Percentiles rank a stretch among this genome's conserved stretches.
Conservation (phyloP, 2,113 vertebrate genomes). For the Lathamus discolor region DNA sequence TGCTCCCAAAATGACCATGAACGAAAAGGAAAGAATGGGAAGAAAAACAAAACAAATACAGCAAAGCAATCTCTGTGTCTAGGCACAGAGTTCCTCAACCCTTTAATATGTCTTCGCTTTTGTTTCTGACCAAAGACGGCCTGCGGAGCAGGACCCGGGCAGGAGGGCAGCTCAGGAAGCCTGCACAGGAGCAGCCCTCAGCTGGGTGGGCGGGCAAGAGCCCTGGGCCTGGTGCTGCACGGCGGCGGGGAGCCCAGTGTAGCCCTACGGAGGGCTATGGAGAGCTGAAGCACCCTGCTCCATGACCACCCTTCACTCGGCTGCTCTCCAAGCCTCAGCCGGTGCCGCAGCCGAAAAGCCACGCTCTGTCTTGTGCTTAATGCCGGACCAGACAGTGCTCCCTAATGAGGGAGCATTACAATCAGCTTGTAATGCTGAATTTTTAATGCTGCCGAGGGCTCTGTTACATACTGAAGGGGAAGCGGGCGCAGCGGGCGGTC, state of each 20-base stretch:
- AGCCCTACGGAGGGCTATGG: background rate
- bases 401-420: conserved; percentile 80
- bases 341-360: conserved; percentile 66
- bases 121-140: conserved; percentile 19
- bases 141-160: background rate
- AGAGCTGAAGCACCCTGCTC: background rate
- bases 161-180: background rate
- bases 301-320: background rate
- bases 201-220: background rate
- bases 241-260: accelerated
- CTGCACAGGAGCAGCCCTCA: background rate
- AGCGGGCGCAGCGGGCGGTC: conserved; percentile 47
- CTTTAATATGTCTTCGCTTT: conserved; percentile 3
- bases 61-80: conserved; percentile 10
- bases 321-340: background rate
- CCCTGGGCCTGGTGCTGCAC: background rate
- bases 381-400: conserved; percentile 76
- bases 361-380: conserved; percentile 59
- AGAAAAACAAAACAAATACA: conserved; percentile 22
- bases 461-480: conserved; percentile 83
- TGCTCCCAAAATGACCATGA: conserved; percentile 9
- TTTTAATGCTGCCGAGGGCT: conserved; percentile 79
- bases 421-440: conserved; percentile 82
- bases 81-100: background rate
- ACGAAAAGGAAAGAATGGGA: background rate